Evolutionary conservation across 37 sponge, comb jelly and placozoan species (phyloP).

Genomic region (Eunapius fragilis): DNA sequence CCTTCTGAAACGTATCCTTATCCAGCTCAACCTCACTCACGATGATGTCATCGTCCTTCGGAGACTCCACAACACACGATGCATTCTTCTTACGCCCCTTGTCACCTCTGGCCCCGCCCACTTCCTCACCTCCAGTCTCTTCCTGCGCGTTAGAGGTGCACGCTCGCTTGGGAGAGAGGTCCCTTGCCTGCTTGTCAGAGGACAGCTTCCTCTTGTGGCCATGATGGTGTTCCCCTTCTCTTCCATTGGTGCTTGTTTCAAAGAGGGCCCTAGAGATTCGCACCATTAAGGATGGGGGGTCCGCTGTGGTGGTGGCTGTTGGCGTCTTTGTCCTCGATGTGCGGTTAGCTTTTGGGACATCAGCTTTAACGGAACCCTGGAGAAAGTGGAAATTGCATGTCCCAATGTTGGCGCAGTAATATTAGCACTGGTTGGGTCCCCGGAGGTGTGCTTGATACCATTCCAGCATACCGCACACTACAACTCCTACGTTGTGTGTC

Average conservation of each 20-base stretch:
- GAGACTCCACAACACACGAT: neutral
- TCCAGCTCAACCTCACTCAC: constrained; percentile 51
- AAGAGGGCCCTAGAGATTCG: neutral
- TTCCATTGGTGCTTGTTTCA: constrained; percentile 1
- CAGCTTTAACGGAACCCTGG: neutral
- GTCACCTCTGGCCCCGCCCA: neutral
- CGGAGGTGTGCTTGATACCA: no score
- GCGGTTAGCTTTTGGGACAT: neutral
- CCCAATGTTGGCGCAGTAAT: neutral
- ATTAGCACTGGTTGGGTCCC: neutral
- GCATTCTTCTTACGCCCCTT: constrained; percentile 5
- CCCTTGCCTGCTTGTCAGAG: neutral
- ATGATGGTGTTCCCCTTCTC: neutral
- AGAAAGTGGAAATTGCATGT: neutral
- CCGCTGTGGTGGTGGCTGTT: neutral
- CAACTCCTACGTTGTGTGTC: no score
- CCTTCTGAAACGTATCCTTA: constrained; percentile 46
- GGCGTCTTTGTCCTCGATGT: neutral
- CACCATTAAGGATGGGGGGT: neutral
- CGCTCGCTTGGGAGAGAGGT: neutral
- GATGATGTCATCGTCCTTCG: neutral
- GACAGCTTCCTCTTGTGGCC: neutral
- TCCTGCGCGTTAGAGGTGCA: neutral
- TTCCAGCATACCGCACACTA: no score
- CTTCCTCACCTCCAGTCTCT: neutral